A percentile compares a stretch with the other conserved stretches of the same genome.
phyloP scores from a whole-genome alignment of 2,888 invertebrate species.

The Incurvaria masculella region DNA sequence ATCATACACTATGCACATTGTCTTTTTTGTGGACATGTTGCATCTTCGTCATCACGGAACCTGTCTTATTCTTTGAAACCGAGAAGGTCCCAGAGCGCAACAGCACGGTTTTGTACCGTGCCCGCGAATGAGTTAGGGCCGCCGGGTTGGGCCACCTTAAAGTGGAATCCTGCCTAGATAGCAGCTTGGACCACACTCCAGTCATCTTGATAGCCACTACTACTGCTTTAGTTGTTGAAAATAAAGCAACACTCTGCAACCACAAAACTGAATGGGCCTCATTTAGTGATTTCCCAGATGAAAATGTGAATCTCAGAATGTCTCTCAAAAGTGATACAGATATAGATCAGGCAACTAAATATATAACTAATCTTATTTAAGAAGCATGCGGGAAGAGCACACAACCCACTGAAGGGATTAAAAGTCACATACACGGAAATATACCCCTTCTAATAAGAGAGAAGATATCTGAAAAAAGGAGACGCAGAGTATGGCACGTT shows the following conservation, averaged over 20 bases:
- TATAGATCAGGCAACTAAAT: conserved; percentile 5
- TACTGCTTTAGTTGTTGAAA: too few species aligned
- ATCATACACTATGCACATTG: too few species aligned
- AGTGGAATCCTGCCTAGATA: conserved; percentile 15
- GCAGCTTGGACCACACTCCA: conserved; percentile 17
- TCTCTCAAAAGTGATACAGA: conserved; percentile 10
- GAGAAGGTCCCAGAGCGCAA: too few species aligned
- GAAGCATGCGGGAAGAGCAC: too few species aligned
- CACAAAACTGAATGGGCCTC: conserved; percentile 15
- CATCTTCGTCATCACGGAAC: too few species aligned
- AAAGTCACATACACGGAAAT: neutral
- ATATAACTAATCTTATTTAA: conserved; percentile 4
- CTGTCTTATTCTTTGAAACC: too few species aligned
- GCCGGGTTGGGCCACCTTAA: conserved; percentile 2
- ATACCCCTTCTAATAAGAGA: conserved; percentile 4
- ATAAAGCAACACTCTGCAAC: too few species aligned
- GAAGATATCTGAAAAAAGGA: conserved; percentile 12
- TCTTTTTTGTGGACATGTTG: too few species aligned
- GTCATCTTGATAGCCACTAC: conserved; percentile 14
- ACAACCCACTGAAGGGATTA: conserved; percentile 8
- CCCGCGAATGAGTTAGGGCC: too few species aligned
- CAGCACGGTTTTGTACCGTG: too few species aligned
- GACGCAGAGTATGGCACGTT: conserved; percentile 12
- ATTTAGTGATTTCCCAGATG: conserved; percentile 9
- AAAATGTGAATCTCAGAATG: conserved; percentile 6